These are phyloP conservation scores for Drosophila miranda DNA, from an alignment of 1,140 invertebrate species.

Conservation along the genomic window DNA sequence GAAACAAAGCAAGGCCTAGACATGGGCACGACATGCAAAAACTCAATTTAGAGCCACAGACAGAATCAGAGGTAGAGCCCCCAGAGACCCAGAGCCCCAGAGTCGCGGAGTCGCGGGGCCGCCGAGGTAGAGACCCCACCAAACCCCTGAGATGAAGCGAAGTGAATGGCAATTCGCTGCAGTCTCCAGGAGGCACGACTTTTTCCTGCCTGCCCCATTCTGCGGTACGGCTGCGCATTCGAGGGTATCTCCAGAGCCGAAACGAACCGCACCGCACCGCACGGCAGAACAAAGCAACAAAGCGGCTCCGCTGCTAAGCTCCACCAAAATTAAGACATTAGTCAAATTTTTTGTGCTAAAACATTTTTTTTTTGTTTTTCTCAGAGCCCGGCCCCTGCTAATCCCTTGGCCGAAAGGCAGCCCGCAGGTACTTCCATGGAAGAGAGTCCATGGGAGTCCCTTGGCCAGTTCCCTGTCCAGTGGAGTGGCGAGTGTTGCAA, in stretches of 20 bases:
- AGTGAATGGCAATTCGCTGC: constrained; percentile 77
- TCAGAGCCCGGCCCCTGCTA: constrained; percentile 25
- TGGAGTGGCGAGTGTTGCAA: constrained; percentile 77
- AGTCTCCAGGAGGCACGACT: constrained; percentile 61
- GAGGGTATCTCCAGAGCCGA: constrained; percentile 29
- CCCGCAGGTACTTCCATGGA: constrained; percentile 76
- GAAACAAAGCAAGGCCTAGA: constrained; percentile 50
- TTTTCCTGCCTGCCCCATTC: constrained; percentile 5
- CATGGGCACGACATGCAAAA: constrained; percentile 75
- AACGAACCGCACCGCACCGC: constrained; percentile 39
- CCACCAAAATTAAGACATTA: constrained; percentile 79
- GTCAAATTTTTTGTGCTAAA: constrained; percentile 57
- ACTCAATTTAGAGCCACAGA: constrained; percentile 64
- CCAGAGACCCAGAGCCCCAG: background rate
- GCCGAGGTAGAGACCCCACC: background rate
- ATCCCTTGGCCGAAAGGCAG: constrained; percentile 62
- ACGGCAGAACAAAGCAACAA: constrained; percentile 20
- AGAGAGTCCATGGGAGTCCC: constrained; percentile 23
- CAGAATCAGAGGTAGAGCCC: too few relatives aligned
- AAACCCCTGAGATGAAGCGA: constrained; percentile 66
- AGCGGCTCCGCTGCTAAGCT: constrained; percentile 37
- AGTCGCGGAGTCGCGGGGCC: too few relatives aligned
- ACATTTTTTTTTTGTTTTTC: constrained; percentile 18
- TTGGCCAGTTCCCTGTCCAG: constrained; percentile 31
- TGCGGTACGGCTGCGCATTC: too few relatives aligned